A percentile compares a stretch with the other conserved stretches of the same genome.
These are phyloP conservation scores for Koerneria pararmatus DNA, from an alignment of 2,888 invertebrate genomes.

Conservation along the genomic window DNA sequence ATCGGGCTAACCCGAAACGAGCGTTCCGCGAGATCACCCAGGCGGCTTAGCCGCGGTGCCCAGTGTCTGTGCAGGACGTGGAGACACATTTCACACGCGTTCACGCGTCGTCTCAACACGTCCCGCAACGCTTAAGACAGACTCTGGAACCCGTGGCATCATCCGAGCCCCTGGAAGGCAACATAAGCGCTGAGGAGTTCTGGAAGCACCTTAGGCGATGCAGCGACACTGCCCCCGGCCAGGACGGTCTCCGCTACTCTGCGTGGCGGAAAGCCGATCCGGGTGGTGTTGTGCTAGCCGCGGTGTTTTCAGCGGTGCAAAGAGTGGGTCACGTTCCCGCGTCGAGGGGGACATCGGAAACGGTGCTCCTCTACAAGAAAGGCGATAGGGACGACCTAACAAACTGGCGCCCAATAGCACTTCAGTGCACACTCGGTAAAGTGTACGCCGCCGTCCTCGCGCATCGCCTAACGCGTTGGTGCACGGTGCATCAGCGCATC, in stretches of 20 bases:
- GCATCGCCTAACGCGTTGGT: slow-evolving; percentile 30
- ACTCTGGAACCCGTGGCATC: too few relatives aligned
- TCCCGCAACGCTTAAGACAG: too few relatives aligned
- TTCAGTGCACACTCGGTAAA: slow-evolving; percentile 35
- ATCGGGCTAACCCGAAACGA: too few relatives aligned
- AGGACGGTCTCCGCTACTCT: slow-evolving; percentile 38
- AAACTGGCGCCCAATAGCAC: slow-evolving; percentile 48
- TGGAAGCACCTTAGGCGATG: background rate
- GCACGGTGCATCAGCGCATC: slow-evolving; percentile 24
- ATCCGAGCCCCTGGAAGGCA: slow-evolving; percentile 2
- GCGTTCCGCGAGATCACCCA: too few relatives aligned
- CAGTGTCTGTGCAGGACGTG: too few relatives aligned
- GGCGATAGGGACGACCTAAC: slow-evolving; percentile 30
- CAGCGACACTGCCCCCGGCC: slow-evolving; percentile 42
- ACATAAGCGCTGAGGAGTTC: slow-evolving; percentile 8
- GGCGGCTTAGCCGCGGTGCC: too few relatives aligned
- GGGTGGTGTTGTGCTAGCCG: slow-evolving; percentile 14
- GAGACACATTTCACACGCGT: too few relatives aligned
- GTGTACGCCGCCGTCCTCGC: slow-evolving; percentile 38
- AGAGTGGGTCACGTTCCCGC: slow-evolving; percentile 25
- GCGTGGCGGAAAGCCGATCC: slow-evolving; percentile 35
- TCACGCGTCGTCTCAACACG: too few relatives aligned
- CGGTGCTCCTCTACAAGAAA: slow-evolving; percentile 43
- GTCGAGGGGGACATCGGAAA: slow-evolving; percentile 33
- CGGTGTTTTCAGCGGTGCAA: slow-evolving; percentile 15